A percentile compares a stretch with the other conserved stretches of the same genome.
Conservation (phyloP, 2,888 invertebrate genomes). For the Alloscopus bannaensis region DNA sequence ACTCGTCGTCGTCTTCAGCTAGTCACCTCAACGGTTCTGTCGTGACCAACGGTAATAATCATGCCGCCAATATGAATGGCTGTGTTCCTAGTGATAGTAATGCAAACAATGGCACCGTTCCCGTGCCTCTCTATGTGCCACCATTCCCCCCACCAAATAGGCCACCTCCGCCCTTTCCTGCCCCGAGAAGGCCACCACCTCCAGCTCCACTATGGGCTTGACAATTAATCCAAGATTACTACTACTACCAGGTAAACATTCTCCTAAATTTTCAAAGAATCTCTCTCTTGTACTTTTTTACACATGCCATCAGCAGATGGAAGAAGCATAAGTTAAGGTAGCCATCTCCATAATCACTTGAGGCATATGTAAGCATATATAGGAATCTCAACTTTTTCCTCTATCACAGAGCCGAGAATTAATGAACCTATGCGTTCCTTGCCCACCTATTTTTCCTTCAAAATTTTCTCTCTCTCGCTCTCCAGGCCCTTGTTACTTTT, state of each 20-base stretch:
- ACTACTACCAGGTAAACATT: slow-evolving; percentile 69
- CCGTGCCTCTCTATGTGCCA: slow-evolving; percentile 69
- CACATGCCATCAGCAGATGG: too few species aligned
- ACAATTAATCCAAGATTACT: slow-evolving; percentile 69
- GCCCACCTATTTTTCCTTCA: neutral
- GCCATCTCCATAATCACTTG: too few species aligned
- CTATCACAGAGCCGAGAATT: too few species aligned
- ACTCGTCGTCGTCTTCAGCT: slow-evolving; percentile 12
- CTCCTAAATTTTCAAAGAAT: too few species aligned
- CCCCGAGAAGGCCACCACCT: slow-evolving; percentile 71
- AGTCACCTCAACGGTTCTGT: slow-evolving; percentile 40
- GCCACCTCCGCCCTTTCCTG: slow-evolving; percentile 72
- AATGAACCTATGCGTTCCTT: neutral
- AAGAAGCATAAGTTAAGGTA: too few species aligned
- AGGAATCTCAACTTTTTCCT: too few species aligned
- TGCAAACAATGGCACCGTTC: slow-evolving; percentile 46
- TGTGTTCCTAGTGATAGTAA: slow-evolving; percentile 40
- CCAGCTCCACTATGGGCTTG: slow-evolving; percentile 70
- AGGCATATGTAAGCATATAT: too few species aligned
- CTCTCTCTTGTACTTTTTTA: too few species aligned
- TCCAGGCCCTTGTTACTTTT: too few species aligned
- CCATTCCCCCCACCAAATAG: slow-evolving; percentile 72
- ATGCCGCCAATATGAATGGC: slow-evolving; percentile 13
- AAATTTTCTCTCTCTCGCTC: too few species aligned
- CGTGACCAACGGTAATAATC: slow-evolving; percentile 13